Conservation (phyloP, 2,797 vertebrate species). For the Neosalanx taihuensis region DNA sequence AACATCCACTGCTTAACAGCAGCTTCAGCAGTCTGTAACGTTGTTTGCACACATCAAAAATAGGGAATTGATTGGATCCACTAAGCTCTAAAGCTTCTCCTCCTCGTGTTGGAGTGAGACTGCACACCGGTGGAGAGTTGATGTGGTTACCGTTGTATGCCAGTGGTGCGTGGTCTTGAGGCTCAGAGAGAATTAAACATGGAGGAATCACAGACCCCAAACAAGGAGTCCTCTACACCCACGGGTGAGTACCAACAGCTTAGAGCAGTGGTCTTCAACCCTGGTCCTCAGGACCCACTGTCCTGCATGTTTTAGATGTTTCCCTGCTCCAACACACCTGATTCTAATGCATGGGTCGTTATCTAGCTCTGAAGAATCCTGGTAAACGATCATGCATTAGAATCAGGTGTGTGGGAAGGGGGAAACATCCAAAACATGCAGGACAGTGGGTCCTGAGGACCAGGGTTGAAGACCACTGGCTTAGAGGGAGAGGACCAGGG, state of each 20-base stretch:
- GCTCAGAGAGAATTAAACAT: slow-evolving; percentile 46
- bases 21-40: slow-evolving; percentile 13
- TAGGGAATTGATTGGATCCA: slow-evolving; percentile 20
- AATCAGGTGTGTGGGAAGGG: too few relatives aligned
- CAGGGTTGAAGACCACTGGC: too few relatives aligned
- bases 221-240: slow-evolving; percentile 45
- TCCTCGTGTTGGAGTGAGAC: not conserved
- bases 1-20: slow-evolving; percentile 27
- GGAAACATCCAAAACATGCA: too few relatives aligned
- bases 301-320: too few relatives aligned
- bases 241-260: slow-evolving; percentile 53
- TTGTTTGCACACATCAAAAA: slow-evolving; percentile 7
- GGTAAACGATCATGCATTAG: too few relatives aligned
- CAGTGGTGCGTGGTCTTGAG: slow-evolving; percentile 10
- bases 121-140: not conserved
- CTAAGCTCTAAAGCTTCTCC: slow-evolving; percentile 3
- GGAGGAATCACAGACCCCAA: slow-evolving; percentile 55
- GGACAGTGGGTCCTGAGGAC: too few relatives aligned
- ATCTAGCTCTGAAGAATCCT: too few relatives aligned
- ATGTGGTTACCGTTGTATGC: not conserved
- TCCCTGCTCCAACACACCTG: too few relatives aligned
- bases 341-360: too few relatives aligned
- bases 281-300: too few relatives aligned
- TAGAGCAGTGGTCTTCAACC: too few relatives aligned
- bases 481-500: not conserved